Evolutionary conservation across 2,113 vertebrate species (phyloP).

Genomic region (Pelvicachromis taeniatus): DNA sequence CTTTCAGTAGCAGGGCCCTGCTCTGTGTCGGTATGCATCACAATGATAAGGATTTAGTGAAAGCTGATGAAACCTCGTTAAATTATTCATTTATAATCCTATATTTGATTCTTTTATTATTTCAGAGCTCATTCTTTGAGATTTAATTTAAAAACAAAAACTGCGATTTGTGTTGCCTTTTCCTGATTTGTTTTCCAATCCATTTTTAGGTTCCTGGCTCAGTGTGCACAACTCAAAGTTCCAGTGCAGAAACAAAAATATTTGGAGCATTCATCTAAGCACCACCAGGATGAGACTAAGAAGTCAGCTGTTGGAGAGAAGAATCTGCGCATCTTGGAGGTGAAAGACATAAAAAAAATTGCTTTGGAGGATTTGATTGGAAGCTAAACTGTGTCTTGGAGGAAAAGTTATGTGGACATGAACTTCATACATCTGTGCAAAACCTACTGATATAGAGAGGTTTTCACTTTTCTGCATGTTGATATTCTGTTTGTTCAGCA

Average conservation of each 20-base stretch:
- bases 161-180: neutral
- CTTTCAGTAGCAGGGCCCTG: neutral
- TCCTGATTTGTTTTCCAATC: neutral
- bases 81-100: neutral
- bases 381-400: neutral
- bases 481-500: neutral
- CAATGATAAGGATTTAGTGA: neutral
- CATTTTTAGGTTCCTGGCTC: conserved; percentile 61
- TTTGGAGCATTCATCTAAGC: neutral
- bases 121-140: neutral
- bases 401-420: neutral
- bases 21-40: neutral
- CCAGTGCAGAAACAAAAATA: conserved; percentile 46
- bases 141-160: neutral
- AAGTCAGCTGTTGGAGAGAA: conserved; percentile 36
- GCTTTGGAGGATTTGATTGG: neutral
- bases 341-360: conserved; percentile 4
- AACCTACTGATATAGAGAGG: neutral
- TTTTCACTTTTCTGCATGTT: neutral
- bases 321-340: conserved; percentile 51
- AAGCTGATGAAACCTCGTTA: neutral
- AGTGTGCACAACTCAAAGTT: conserved; percentile 63
- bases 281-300: conserved; percentile 50
- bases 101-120: neutral
- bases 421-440: neutral